Evolutionary conservation across 1,140 invertebrate genomes (phyloP).

Genomic region (Argopecten irradians): DNA sequence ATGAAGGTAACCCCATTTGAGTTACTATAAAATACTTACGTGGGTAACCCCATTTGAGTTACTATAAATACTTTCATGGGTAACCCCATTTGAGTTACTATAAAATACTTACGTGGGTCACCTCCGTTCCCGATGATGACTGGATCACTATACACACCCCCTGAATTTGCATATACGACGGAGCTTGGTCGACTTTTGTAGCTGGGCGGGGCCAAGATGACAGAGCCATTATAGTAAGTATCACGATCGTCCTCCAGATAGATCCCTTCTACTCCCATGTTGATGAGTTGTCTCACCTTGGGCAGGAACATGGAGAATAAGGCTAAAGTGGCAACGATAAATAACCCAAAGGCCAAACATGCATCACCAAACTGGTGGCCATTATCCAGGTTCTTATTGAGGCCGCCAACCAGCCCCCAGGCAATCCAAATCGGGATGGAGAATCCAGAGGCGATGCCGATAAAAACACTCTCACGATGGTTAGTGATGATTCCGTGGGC

Average conservation of each 20-base stretch:
- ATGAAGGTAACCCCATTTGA: background rate
- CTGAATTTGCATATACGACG: slow-evolving; percentile 81
- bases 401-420: slow-evolving; percentile 85
- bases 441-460: slow-evolving; percentile 88
- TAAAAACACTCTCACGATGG: slow-evolving; percentile 92
- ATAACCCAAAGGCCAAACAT: slow-evolving; percentile 90
- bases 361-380: slow-evolving; percentile 83
- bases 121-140: slow-evolving; percentile 62
- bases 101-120: slow-evolving; percentile 61
- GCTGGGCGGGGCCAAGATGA: slow-evolving; percentile 70
- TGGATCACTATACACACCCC: slow-evolving; percentile 66
- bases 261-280: slow-evolving; percentile 84
- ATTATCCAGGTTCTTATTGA: slow-evolving; percentile 80
- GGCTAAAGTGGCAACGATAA: slow-evolving; percentile 88
- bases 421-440: slow-evolving; percentile 90
- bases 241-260: slow-evolving; percentile 85
- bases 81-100: background rate
- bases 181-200: slow-evolving; percentile 82
- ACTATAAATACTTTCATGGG: background rate
- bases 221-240: slow-evolving; percentile 81
- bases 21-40: background rate
- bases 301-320: slow-evolving; percentile 96
- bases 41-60: background rate
- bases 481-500: slow-evolving; percentile 90
- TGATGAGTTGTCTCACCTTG: slow-evolving; percentile 90